Base-by-base conservation (phyloP, 2,888 invertebrate genomes). In the Mythimna vitellina region DNA sequence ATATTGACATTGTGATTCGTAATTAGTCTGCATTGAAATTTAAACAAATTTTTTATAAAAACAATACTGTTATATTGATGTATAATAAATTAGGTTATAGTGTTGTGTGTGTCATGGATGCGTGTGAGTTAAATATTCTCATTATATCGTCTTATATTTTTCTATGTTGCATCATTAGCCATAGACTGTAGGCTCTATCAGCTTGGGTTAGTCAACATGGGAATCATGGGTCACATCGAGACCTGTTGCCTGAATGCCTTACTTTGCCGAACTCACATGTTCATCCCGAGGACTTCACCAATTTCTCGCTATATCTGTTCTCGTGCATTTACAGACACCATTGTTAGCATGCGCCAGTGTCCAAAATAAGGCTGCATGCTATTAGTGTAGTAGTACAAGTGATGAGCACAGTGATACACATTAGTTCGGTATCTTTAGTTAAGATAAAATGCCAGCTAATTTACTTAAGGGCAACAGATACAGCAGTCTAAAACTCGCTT, bases 11-110 rank as follows among this genome's bases (percentile, higher is more conserved):
- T 91, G 89, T 92, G 89, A 88, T 91, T 88, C 78, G 71, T 89
- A 87, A 85, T 86, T 85, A 87, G 83, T 70, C 84, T 91, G 87
- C 90, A 90, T 91, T 93, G 88, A 91, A 90, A 89, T 88, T 91
- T 76, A 86, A 90, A 89, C 80, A 91, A 71, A 92, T 91, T 89
- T 92, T 92, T 93, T 93, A 90, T 93, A 92, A 88, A 89, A 90
- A 90, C 89, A 91, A 90, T 60, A 60, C 87, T 92, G 93, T 94
- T 94, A 93, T 92, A 93, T 91, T 92, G 90, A 90, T 93, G 91
- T 93, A 92, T 91, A 92, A 93, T 90, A 85, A 86, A 67, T 62
- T 87, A 87, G 86, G 88, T 86, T 90, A 90, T 91, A 91, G 81
- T 90, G 82, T 78, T 89, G 82, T 89, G 82, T 89, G 86, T 90